These are phyloP conservation scores for Lanius ludovicianus DNA, from an alignment of 2,113 vertebrate genomes.

Conservation along the genomic window DNA sequence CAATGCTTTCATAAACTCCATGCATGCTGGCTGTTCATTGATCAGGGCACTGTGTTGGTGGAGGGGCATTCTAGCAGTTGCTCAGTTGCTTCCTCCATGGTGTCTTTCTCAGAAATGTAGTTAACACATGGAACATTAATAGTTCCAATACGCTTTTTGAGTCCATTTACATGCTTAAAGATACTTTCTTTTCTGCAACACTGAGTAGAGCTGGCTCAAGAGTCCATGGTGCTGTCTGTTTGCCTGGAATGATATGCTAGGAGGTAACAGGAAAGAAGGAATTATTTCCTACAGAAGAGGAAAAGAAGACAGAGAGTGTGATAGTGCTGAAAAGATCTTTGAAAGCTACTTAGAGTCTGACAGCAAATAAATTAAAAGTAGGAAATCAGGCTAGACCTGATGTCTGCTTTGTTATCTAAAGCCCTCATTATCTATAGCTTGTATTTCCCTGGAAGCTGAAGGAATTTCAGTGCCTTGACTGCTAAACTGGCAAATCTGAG, in stretches of 20 bases:
- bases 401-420: constrained; percentile 3
- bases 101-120: not conserved
- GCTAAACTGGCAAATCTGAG: not conserved
- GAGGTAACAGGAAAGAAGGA: not conserved
- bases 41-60: not conserved
- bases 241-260: not conserved
- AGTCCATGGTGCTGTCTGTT: fast-evolving
- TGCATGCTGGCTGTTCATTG: fast-evolving
- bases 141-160: not conserved
- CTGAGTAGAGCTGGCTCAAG: not conserved
- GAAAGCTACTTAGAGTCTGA: not conserved
- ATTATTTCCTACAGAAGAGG: not conserved
- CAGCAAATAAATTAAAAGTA: not conserved
- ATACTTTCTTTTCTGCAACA: not conserved
- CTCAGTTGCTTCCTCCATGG: not conserved
- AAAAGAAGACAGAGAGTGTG: not conserved
- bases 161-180: not conserved
- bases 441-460: not conserved
- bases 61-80: not conserved
- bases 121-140: not conserved
- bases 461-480: not conserved
- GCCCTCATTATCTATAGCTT: not conserved
- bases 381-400: not conserved
- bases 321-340: not conserved
- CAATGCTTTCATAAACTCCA: not conserved